These are phyloP conservation scores for Silurus glanis DNA, from an alignment of 2,113 vertebrate genomes.

Conservation along the genomic window DNA sequence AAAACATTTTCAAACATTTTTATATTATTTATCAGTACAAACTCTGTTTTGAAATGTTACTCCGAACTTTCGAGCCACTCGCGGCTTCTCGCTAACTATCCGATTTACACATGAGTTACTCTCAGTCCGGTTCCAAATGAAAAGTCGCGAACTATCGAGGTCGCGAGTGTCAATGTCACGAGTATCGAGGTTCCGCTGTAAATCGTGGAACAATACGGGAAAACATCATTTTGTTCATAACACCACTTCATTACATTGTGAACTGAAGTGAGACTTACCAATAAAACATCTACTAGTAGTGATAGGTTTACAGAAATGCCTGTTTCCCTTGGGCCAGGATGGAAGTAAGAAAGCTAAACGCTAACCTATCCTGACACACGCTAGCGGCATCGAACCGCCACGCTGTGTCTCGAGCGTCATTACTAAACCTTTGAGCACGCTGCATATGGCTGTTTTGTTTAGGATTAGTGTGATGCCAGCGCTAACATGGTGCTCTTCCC, in stretches of 20 bases:
- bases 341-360: background rate
- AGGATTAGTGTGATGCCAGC: background rate
- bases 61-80: no score
- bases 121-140: no score
- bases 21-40: no score
- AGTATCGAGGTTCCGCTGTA: no score
- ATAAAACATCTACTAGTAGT: background rate
- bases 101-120: no score
- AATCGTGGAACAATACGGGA: background rate
- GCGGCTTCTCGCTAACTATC: no score
- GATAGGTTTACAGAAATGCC: background rate
- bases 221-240: background rate
- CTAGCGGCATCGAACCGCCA: background rate
- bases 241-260: background rate
- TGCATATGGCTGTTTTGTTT: background rate
- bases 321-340: background rate
- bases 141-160: no score
- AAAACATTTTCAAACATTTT: no score
- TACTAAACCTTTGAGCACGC: background rate
- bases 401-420: background rate
- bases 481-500: constrained; percentile 14
- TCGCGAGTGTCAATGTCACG: no score
- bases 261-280: background rate
- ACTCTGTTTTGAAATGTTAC: no score
- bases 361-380: background rate